These are phyloP conservation scores for Phrynosoma platyrhinos DNA, from an alignment of 2,113 vertebrate species.

Conservation along the genomic window DNA sequence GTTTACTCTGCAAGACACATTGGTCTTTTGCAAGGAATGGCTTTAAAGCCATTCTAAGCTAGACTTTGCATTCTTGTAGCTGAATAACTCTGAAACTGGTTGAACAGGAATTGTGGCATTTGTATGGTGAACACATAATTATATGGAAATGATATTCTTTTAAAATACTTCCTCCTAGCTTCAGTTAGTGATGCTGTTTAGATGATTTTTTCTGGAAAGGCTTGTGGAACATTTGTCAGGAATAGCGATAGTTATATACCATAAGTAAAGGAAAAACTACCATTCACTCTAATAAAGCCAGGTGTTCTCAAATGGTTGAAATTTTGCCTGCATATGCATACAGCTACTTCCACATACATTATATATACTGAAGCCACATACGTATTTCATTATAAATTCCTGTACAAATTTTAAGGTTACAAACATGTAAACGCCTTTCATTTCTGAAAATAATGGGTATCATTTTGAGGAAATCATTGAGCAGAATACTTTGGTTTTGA, in stretches of 20 bases:
- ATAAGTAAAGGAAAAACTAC: background rate
- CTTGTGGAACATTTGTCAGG: background rate
- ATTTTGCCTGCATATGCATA: background rate
- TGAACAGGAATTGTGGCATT: constrained; percentile 62
- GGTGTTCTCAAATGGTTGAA: background rate
- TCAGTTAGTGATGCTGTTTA: constrained; percentile 15
- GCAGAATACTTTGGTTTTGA: background rate
- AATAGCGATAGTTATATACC: background rate
- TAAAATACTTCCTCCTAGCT: constrained; percentile 51
- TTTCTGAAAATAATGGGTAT: background rate
- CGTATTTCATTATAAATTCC: background rate
- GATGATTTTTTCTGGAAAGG: background rate
- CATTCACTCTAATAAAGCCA: background rate
- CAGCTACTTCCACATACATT: background rate
- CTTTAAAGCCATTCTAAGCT: constrained; percentile 44
- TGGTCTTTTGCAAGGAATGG: constrained; percentile 26
- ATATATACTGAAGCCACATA: background rate
- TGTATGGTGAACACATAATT: constrained; percentile 59
- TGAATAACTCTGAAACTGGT: constrained; percentile 65
- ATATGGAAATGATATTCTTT: constrained; percentile 57
- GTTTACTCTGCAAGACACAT: background rate
- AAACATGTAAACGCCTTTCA: no score
- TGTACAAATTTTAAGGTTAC: background rate
- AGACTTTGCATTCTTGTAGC: constrained; percentile 62
- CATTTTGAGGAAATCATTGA: constrained; percentile 1